Evolutionary conservation across 2,888 invertebrate species (phyloP).

Genomic region (Caenorhabditis sp.): DNA sequence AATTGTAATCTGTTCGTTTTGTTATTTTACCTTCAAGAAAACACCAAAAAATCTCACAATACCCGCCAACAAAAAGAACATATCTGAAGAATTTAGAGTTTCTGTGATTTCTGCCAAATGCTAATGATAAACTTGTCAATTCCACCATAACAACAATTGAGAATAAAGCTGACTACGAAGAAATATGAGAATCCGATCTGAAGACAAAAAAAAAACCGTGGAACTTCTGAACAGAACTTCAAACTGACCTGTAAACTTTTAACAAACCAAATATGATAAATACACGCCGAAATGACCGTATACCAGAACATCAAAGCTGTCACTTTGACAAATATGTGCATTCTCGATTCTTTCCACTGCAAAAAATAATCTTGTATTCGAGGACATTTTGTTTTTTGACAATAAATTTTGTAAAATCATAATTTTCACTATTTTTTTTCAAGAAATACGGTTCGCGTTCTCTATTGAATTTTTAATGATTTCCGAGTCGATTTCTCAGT

Average conservation of each 20-base stretch:
- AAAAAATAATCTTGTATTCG: conserved; percentile 3
- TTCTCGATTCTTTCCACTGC: conserved; percentile 46
- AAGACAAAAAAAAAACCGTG: too few relatives aligned
- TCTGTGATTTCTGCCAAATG: conserved; percentile 38
- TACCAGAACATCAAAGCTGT: conserved; percentile 62
- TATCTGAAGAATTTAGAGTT: neutral
- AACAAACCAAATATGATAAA: conserved; percentile 64
- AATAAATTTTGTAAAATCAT: too few relatives aligned
- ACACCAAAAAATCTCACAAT: conserved; percentile 1
- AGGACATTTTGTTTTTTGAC: too few relatives aligned
- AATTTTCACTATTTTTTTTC: too few relatives aligned
- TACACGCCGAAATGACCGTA: conserved; percentile 54
- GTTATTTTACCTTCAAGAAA: neutral
- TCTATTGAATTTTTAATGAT: too few relatives aligned
- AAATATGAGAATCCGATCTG: conserved; percentile 62
- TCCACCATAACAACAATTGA: conserved; percentile 62
- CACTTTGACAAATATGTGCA: conserved; percentile 52
- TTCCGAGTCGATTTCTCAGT: too few relatives aligned
- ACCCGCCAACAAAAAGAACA: conserved; percentile 11
- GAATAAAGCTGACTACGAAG: conserved; percentile 53
- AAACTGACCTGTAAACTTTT: conserved; percentile 53
- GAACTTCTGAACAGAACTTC: neutral
- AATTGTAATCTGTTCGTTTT: neutral
- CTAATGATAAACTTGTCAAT: conserved; percentile 60
- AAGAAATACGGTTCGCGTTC: too few relatives aligned